A percentile compares a stretch with the other conserved stretches of the same genome.
These are phyloP conservation scores for Ifrita kowaldi DNA, from an alignment of 2,113 vertebrate species.

Conservation along the genomic window DNA sequence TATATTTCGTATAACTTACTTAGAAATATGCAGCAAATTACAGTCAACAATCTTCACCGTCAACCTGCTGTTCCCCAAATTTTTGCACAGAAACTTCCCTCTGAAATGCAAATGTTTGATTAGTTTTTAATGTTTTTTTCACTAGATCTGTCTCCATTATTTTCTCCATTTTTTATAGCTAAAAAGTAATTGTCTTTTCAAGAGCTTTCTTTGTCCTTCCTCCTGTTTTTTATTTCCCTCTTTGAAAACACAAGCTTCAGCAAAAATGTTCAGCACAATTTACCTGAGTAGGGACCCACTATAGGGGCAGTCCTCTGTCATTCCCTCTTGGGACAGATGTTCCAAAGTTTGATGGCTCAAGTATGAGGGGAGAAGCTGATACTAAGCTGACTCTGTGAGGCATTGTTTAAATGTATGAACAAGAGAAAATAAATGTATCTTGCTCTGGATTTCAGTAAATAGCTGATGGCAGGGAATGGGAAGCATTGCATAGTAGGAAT, in stretches of 20 bases:
- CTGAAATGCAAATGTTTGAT: conserved; percentile 71
- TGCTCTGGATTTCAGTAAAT: neutral
- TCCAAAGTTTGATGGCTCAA: neutral
- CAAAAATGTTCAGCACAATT: neutral
- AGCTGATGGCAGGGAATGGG: neutral
- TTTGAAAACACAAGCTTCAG: neutral
- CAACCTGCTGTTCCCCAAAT: conserved; percentile 59
- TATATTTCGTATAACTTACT: conserved; percentile 50
- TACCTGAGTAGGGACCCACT: neutral
- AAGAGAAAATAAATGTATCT: neutral
- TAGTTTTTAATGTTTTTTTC: conserved; percentile 71
- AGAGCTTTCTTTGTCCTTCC: neutral
- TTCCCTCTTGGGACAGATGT: neutral
- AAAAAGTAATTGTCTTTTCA: conserved; percentile 47
- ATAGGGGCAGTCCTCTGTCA: accelerated
- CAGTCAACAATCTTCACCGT: conserved; percentile 69
- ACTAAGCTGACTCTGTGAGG: accelerated
- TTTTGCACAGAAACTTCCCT: conserved; percentile 62
- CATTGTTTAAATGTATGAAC: neutral
- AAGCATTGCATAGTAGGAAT: neutral
- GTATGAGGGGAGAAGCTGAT: neutral
- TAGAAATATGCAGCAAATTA: conserved; percentile 67
- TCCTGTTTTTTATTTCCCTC: conserved; percentile 16
- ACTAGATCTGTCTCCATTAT: conserved; percentile 59
- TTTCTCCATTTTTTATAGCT: conserved; percentile 53